phyloP scores from a whole-genome alignment of 2,888 invertebrate genomes.

The Platycheirus albimanus region DNA sequence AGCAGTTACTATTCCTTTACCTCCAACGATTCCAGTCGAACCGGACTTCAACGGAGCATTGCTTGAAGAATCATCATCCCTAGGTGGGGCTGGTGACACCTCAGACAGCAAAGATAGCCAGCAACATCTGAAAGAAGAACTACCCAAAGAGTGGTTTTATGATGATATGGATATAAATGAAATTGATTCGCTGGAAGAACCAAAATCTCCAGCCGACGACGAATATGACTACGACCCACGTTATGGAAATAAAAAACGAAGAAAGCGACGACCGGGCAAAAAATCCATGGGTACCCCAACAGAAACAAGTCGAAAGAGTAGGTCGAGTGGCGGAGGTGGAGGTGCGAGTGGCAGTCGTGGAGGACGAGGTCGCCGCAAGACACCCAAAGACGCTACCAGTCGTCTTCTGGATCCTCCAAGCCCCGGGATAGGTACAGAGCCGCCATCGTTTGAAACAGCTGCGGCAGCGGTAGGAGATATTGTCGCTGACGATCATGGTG shows the following conservation, averaged over 20 bases:
- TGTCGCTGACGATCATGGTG: constrained; percentile 79
- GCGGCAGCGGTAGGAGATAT: constrained; percentile 80
- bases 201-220: constrained; percentile 94
- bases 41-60: constrained; percentile 81
- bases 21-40: constrained; percentile 76
- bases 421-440: constrained; percentile 80
- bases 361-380: constrained; percentile 80
- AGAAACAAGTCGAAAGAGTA: constrained; percentile 67
- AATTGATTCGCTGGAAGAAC: constrained; percentile 95
- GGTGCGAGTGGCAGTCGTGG: constrained; percentile 78
- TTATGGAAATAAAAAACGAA: constrained; percentile 82
- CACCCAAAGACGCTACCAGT: constrained; percentile 75
- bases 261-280: constrained; percentile 81
- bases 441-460: constrained; percentile 82
- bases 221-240: constrained; percentile 93
- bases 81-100: constrained; percentile 83
- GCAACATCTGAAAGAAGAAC: constrained; percentile 88
- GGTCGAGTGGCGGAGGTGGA: constrained; percentile 75
- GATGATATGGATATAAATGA: constrained; percentile 95
- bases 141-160: constrained; percentile 93
- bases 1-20: constrained; percentile 75
- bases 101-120: constrained; percentile 92
- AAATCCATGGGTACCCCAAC: constrained; percentile 76
- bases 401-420: constrained; percentile 79
- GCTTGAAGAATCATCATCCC: constrained; percentile 82